Conservation (phyloP, 2,888 invertebrate species). For the Syrista parreyssii region DNA sequence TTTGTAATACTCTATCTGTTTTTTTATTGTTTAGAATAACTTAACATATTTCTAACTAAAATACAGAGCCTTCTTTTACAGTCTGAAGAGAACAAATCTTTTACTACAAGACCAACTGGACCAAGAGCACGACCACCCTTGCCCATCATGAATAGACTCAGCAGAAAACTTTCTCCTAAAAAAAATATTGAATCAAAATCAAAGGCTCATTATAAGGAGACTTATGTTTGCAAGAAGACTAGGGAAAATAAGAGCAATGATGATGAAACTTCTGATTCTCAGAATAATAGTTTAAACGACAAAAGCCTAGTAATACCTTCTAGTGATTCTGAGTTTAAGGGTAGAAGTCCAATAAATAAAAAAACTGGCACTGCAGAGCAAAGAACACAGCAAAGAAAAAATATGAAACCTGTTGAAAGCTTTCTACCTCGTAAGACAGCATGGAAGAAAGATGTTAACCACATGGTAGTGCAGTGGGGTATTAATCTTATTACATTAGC, state of each 20-base stretch:
- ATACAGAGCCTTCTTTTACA: conserved; percentile 1
- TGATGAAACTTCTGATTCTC: neutral
- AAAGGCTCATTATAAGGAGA: neutral
- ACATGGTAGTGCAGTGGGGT: fast-evolving
- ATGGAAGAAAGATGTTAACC: neutral
- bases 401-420: neutral
- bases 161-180: neutral
- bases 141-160: conserved; percentile 7
- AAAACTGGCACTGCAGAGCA: neutral
- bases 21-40: neutral
- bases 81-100: neutral
- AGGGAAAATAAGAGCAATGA: neutral
- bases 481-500: fast-evolving
- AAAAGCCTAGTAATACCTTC: neutral
- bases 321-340: neutral
- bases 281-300: neutral
- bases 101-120: neutral
- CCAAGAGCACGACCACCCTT: conserved; percentile 20
- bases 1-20: neutral
- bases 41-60: neutral
- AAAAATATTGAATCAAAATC: neutral
- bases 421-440: fast-evolving
- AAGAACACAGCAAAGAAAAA: neutral
- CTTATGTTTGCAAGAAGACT: neutral
- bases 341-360: neutral